These are phyloP conservation scores for Ia io DNA, from an alignment of 2,113 vertebrate species.

Conservation along the genomic window DNA sequence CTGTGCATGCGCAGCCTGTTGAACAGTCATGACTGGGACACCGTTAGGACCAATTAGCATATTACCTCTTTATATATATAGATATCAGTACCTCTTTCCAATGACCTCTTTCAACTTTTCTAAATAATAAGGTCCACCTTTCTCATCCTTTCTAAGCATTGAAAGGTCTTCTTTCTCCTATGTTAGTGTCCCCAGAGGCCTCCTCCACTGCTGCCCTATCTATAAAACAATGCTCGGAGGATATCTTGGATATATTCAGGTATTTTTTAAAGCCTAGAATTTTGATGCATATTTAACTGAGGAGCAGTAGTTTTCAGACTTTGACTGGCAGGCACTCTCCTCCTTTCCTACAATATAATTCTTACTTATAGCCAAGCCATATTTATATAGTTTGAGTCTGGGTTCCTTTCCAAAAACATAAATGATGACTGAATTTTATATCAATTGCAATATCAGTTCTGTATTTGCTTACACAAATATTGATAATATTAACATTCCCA, in stretches of 20 bases:
- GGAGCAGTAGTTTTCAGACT: background rate
- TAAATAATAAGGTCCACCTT: background rate
- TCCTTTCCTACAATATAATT: background rate
- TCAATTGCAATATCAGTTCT: background rate
- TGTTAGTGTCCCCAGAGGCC: background rate
- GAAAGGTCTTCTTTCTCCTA: background rate
- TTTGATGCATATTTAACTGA: background rate
- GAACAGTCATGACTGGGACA: no score
- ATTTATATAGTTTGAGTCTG: background rate
- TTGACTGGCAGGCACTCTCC: rapidly evolving
- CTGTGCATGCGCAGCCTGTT: no score
- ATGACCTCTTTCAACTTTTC: background rate
- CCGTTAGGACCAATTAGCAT: no score
- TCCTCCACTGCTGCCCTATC: background rate
- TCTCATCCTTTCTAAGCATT: background rate
- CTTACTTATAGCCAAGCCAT: background rate
- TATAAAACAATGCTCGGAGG: background rate
- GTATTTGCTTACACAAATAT: background rate
- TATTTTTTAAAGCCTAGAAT: background rate
- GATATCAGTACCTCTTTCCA: background rate
- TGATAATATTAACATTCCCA: background rate
- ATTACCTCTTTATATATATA: no score
- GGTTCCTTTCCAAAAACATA: background rate
- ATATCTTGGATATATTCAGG: background rate
- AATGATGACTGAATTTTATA: background rate